Evolutionary conservation across 2,113 vertebrate genomes (phyloP), one percentile per base, ranked within the genome.

Genomic region (Synchiropus splendidus): DNA sequence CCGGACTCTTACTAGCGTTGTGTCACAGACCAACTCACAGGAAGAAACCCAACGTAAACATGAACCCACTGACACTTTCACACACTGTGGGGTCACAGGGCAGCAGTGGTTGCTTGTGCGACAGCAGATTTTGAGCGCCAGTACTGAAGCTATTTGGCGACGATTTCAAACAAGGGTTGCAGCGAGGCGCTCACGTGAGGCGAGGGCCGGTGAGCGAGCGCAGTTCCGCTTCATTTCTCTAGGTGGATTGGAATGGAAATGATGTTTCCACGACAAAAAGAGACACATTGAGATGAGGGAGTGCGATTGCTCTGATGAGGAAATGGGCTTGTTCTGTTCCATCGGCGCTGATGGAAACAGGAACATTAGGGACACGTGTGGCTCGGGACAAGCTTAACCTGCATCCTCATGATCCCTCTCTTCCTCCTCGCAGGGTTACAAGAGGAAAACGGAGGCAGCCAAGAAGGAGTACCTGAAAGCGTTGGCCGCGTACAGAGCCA

Each of bases 381-480:
- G n/a, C n/a, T n/a, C n/a, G n/a, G n/a, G n/a, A n/a, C n/a, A n/a
- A n/a, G n/a, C n/a, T 39, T 64, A 58, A 73, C 61, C 67, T 43
- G 9, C 55, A 61, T 40, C 58, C 45, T 54, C 43, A 47, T 62
- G 51, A 71, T 58, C 69, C 70, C 67, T 70, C 46, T 46, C 64
- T 44, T 36, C 14, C 47, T 42, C 71, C 67, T 89, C 86, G 12
- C 85, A 99, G 95, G 95, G 78, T 1, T 99, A 99, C 82, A 99
- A 98, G 85, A 92, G 91, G 83, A 99, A 98, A 89, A 97, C 94
- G 0, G 94, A 99, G 82, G 94, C 93, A 0, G 95, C 95, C 4
- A 99, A 99, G 87, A 99, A 99, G 80, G 95, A 99, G 61, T 99
- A 99, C 78, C 89, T 98, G 81, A 98, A 99, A 82, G 95, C 95